Evolutionary conservation across 2,888 invertebrate genomes (phyloP).

Genomic region (Sarcophaga rosellei): DNA sequence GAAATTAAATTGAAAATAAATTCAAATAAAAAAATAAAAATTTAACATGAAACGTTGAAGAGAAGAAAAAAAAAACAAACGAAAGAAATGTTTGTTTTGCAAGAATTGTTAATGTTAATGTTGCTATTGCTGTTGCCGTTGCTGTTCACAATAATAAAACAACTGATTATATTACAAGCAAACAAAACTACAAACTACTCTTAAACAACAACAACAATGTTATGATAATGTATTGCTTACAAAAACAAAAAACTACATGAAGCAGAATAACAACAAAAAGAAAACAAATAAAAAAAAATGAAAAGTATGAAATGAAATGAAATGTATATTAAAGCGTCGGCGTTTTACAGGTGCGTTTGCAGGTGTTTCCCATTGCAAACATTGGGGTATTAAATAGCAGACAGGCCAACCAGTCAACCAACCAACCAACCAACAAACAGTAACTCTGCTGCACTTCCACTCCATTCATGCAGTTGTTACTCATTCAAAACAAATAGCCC

Average conservation of each 20-base stretch:
- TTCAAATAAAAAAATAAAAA: neutral
- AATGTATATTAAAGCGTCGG: conserved; percentile 67
- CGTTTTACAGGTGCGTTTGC: conserved; percentile 71
- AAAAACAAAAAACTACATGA: neutral
- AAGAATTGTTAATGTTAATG: conserved; percentile 8
- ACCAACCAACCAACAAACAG: conserved; percentile 2
- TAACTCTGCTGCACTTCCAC: conserved; percentile 20
- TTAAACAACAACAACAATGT: neutral
- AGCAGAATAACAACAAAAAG: neutral
- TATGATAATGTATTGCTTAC: conserved; percentile 14
- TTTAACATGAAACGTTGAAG: conserved; percentile 1
- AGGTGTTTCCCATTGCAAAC: conserved; percentile 69
- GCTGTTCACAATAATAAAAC: conserved; percentile 40
- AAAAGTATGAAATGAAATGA: conserved; percentile 24
- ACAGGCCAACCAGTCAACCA: conserved; percentile 5
- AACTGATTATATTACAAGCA: conserved; percentile 37
- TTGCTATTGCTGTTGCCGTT: neutral
- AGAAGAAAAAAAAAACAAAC: neutral
- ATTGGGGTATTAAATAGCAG: conserved; percentile 43
- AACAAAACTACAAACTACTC: conserved; percentile 3
- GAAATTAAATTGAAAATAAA: conserved; percentile 34
- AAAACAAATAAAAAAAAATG: conserved; percentile 1
- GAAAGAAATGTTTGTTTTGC: conserved; percentile 36
- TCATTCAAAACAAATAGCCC: conserved; percentile 43
- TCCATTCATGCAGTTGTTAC: conserved; percentile 41